phyloP scores from a whole-genome alignment of 2,113 vertebrate genomes.

The Coregonus clupeaformis region DNA sequence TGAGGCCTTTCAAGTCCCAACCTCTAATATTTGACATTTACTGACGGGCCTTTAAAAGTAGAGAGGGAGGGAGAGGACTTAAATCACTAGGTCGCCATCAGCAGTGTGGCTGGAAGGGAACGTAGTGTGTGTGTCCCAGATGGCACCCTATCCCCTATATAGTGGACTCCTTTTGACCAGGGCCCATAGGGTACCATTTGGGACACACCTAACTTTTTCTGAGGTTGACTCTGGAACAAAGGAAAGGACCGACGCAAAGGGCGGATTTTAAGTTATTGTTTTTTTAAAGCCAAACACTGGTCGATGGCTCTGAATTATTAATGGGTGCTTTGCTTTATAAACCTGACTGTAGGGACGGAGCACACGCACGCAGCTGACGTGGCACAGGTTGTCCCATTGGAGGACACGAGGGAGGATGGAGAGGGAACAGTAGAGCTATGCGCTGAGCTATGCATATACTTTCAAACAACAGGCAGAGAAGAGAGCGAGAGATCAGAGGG shows the following conservation, averaged over 20 bases:
- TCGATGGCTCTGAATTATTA: conserved; percentile 23
- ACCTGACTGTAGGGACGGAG: background rate
- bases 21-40: conserved; percentile 45
- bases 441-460: background rate
- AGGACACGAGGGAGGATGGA: background rate
- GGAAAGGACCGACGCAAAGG: conserved; percentile 6
- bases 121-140: no score
- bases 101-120: conserved; percentile 13
- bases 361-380: background rate
- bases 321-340: conserved; percentile 8
- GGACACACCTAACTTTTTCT: conserved; percentile 20
- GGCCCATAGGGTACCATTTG: no score
- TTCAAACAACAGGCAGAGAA: no score
- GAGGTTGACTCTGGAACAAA: conserved; percentile 27
- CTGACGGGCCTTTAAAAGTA: conserved; percentile 47
- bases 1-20: conserved; percentile 26
- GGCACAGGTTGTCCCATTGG: background rate
- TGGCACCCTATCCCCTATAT: no score
- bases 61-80: conserved; percentile 19
- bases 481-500: no score
- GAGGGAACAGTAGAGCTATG: background rate
- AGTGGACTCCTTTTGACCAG: no score
- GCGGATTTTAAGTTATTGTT: conserved; percentile 31
- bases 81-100: conserved; percentile 49
- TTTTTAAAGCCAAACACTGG: conserved; percentile 29